Evolutionary conservation across 2,888 invertebrate genomes (phyloP).

Genomic region (Sphecodes monilicornis): DNA sequence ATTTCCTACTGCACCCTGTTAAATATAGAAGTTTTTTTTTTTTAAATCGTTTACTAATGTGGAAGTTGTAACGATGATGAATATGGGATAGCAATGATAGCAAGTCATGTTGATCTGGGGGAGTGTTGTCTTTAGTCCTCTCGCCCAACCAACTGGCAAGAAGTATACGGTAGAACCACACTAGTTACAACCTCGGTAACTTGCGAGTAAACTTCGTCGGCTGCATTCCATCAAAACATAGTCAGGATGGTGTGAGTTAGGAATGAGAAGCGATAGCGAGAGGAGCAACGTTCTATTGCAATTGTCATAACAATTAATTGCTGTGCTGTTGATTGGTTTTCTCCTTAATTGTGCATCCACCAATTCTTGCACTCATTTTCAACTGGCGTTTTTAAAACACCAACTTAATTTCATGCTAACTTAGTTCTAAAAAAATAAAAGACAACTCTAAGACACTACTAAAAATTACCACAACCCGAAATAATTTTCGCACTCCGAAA

Average conservation of each 20-base stretch:
- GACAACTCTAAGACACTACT: background rate
- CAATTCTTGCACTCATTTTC: background rate
- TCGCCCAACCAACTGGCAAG: background rate
- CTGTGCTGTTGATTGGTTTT: background rate
- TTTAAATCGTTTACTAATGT: background rate
- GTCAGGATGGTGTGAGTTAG: background rate
- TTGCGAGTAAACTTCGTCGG: background rate
- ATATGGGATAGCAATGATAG: background rate
- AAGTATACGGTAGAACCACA: background rate
- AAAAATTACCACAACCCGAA: no score
- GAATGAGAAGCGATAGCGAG: background rate
- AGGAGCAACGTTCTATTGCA: background rate
- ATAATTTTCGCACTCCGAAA: no score
- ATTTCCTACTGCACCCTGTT: no score
- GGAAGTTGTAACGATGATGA: background rate
- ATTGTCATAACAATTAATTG: background rate
- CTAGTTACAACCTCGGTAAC: slow-evolving; percentile 5
- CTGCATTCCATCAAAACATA: background rate
- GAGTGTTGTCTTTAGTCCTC: background rate
- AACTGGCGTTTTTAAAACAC: no score
- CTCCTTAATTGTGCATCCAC: background rate
- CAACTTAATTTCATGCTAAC: no score
- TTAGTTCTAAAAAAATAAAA: background rate
- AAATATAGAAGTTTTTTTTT: no score
- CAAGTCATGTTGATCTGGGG: background rate